A percentile compares a stretch with the other conserved stretches of the same genome.
Evolutionary conservation across 2,113 vertebrate species (phyloP).

Genomic region (Gopherus flavomarginatus): DNA sequence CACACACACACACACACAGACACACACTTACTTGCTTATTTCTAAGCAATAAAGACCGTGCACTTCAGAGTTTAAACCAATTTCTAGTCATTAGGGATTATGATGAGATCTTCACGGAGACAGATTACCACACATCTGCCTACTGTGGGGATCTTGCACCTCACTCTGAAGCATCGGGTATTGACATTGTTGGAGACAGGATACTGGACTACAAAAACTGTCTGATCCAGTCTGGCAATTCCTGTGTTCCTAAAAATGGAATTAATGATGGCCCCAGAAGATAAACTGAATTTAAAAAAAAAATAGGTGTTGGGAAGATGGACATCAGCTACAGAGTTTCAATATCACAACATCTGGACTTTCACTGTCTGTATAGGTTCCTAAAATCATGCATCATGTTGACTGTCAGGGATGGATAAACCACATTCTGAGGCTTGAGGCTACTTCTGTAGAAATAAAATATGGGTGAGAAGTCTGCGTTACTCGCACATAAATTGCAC

Average conservation of each 20-base stretch:
- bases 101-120: neutral
- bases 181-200: neutral
- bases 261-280: neutral
- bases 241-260: neutral
- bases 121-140: neutral
- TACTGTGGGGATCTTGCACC: neutral
- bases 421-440: neutral
- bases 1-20: too few relatives aligned
- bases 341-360: constrained; percentile 38
- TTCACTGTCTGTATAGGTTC: neutral
- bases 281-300: neutral
- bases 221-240: neutral
- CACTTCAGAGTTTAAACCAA: neutral
- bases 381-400: neutral
- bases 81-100: neutral
- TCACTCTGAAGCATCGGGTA: neutral
- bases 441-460: constrained; percentile 12
- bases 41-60: constrained; percentile 1
- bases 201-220: neutral
- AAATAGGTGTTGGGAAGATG: constrained; percentile 2
- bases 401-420: neutral
- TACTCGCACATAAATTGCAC: neutral
- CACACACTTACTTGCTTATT: neutral
- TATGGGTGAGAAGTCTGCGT: neutral
- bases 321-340: constrained; percentile 37